Percentiles rank a stretch among this genome's conserved stretches.
Evolutionary conservation across 2,113 vertebrate genomes (phyloP).

Genomic region (Dasyprocta punctata): DNA sequence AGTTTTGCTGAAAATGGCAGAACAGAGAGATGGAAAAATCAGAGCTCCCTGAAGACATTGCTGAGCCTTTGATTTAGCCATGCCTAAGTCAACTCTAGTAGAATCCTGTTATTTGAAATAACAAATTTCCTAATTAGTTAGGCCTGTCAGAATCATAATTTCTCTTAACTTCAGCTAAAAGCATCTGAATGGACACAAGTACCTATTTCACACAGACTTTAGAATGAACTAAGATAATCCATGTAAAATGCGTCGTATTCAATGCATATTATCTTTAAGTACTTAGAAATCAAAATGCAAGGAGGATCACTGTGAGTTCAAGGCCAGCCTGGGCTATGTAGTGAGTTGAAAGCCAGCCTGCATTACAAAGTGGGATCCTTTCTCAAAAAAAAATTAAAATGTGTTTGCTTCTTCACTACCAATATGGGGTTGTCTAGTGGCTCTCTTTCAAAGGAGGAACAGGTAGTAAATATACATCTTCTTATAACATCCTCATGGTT

Average conservation of each 20-base stretch:
- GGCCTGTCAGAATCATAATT: neutral
- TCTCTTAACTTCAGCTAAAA: conserved; percentile 49
- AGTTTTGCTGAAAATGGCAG: conserved; percentile 36
- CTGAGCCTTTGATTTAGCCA: conserved; percentile 23
- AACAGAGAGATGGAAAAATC: conserved; percentile 10
- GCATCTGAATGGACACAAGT: neutral
- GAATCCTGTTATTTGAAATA: conserved; percentile 35
- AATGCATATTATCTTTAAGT: conserved; percentile 28
- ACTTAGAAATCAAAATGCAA: neutral
- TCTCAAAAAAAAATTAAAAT: neutral
- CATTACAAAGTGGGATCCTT: neutral
- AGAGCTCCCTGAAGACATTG: neutral
- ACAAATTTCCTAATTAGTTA: conserved; percentile 12
- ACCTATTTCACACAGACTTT: neutral
- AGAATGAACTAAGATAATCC: conserved; percentile 57
- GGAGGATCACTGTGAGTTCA: neutral
- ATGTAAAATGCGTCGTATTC: neutral
- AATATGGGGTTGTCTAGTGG: neutral
- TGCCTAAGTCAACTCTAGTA: neutral
- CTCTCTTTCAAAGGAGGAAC: neutral
- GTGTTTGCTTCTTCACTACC: neutral
- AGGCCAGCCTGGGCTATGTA: neutral
- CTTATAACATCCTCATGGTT: neutral
- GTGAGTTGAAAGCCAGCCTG: neutral
- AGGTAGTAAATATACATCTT: neutral